phyloP scores from a whole-genome alignment of 2,888 invertebrate genomes.

The Drosophila prostipennis region DNA sequence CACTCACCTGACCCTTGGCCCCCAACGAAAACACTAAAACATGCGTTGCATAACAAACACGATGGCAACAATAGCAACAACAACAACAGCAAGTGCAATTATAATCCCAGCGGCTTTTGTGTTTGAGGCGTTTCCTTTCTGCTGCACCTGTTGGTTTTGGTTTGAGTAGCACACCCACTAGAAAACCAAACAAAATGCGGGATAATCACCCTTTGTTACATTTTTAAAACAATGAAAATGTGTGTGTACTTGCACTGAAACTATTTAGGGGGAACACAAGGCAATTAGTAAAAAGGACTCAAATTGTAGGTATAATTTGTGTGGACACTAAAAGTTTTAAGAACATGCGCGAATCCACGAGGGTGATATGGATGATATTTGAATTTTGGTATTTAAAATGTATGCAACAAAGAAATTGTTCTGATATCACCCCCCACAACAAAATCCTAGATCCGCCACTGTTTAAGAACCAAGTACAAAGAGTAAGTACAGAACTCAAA shows the following conservation, averaged over 20 bases:
- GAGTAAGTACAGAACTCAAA: too few species aligned
- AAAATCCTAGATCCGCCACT: too few species aligned
- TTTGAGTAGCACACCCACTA: slow-evolving; percentile 38
- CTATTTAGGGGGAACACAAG: not conserved
- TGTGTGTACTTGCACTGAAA: not conserved
- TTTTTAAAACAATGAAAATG: slow-evolving; percentile 11
- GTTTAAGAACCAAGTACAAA: too few species aligned
- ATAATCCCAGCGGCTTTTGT: slow-evolving; percentile 40
- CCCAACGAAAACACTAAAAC: slow-evolving; percentile 25
- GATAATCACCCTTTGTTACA: slow-evolving; percentile 26
- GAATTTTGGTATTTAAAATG: too few species aligned
- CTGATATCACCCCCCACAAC: too few species aligned
- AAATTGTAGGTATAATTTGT: too few species aligned
- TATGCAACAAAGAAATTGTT: too few species aligned
- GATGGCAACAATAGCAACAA: slow-evolving; percentile 1
- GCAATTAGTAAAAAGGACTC: too few species aligned
- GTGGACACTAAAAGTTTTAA: too few species aligned
- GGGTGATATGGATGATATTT: too few species aligned
- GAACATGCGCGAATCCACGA: too few species aligned
- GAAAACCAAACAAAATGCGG: slow-evolving; percentile 18
- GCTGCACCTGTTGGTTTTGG: slow-evolving; percentile 26
- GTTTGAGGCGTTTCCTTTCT: slow-evolving; percentile 12
- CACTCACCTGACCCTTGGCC: slow-evolving; percentile 52
- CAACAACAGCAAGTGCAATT: slow-evolving; percentile 35
- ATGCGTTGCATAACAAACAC: slow-evolving; percentile 37